Base-by-base conservation (phyloP, 1,140 invertebrate species). In the Portunus trituberculatus region DNA sequence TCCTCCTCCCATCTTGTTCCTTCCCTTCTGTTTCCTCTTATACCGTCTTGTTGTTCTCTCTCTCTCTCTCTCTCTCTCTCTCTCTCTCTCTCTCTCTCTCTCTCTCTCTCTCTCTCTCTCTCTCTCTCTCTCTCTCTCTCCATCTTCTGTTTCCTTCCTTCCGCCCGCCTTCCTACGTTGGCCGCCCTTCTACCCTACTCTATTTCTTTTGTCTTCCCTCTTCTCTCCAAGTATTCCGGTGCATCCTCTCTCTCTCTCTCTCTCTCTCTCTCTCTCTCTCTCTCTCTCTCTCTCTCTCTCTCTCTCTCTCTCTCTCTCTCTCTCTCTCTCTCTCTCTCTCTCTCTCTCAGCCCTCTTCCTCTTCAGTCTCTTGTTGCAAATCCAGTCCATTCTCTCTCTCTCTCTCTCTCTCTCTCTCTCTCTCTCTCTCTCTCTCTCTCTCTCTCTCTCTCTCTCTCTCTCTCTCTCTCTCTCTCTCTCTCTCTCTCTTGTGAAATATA, bases 341-440 rank as follows among this genome's bases (percentile, higher is more conserved):
- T 16, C 31, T 4, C 8, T 45, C 12, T 32, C 31, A 25, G 20
- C 32, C 31, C 32, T 45, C 32, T 12, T 46, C 32, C 32, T 16
- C 14, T 28, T 28, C 32, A 7, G 32, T 89, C 87, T 89, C 87
- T 46, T 28, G 39, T 48, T 20, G 84, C 28, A 31, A 86, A 29
- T 31, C 84, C 28, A 31, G 32, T 59, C 52, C 52, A 59, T 76
- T n/a, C 67, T 76, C 67, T 76, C 67, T 76, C 67, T 76, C 67
- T 31, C 86, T 88, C 86, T 88, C 86, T 88, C 86, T 88, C 86
- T 88, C 84, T 86, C 84, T 86, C 84, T 86, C 84, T 86, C 84
- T 86, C 84, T 31, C 86, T 88, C 86, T 88, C 86, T 88, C 86
- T 88, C 86, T 88, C 84, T 86, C 84, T 86, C 84, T 86, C 84